Conservation (phyloP, 2,113 vertebrate species). For the Gavialis gangeticus region DNA sequence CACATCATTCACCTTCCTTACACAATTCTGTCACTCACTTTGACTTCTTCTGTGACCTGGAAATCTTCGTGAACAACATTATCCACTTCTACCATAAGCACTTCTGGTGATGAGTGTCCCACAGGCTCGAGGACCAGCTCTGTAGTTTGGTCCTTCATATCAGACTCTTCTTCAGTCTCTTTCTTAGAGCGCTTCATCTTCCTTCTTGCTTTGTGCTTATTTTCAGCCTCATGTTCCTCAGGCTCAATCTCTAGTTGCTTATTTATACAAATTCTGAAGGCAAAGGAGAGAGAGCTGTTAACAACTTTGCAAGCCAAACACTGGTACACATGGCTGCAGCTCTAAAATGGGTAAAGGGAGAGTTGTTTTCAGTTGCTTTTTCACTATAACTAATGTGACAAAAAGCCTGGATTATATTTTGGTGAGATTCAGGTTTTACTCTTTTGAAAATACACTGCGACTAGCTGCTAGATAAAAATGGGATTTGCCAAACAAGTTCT, state of each 20-base stretch:
- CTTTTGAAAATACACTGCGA: neutral
- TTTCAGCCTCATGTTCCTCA: slow-evolving; percentile 81
- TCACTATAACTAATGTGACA: too few relatives aligned
- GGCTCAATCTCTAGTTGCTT: slow-evolving; percentile 87
- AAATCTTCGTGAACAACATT: slow-evolving; percentile 95
- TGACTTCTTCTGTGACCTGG: slow-evolving; percentile 95
- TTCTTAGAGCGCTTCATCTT: slow-evolving; percentile 82
- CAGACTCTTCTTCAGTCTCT: slow-evolving; percentile 70
- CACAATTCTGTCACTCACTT: slow-evolving; percentile 77
- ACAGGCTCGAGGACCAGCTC: slow-evolving; percentile 76
- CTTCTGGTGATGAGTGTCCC: slow-evolving; percentile 60
- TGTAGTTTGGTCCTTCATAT: slow-evolving; percentile 70
- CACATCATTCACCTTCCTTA: neutral
- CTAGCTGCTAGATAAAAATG: neutral
- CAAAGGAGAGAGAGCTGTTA: neutral
- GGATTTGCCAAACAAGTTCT: neutral
- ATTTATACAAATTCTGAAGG: slow-evolving; percentile 88
- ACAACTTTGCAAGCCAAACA: neutral
- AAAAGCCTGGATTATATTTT: neutral
- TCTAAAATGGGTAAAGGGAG: neutral
- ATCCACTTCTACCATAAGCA: slow-evolving; percentile 98
- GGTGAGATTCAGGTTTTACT: neutral
- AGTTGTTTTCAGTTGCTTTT: neutral
- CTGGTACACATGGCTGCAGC: fast-evolving
- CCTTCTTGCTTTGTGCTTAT: slow-evolving; percentile 80